Evolutionary conservation across 1,140 invertebrate genomes (phyloP), one percentile per base, ranked within the genome.

Genomic region (Propsilocerus akamusi): DNA sequence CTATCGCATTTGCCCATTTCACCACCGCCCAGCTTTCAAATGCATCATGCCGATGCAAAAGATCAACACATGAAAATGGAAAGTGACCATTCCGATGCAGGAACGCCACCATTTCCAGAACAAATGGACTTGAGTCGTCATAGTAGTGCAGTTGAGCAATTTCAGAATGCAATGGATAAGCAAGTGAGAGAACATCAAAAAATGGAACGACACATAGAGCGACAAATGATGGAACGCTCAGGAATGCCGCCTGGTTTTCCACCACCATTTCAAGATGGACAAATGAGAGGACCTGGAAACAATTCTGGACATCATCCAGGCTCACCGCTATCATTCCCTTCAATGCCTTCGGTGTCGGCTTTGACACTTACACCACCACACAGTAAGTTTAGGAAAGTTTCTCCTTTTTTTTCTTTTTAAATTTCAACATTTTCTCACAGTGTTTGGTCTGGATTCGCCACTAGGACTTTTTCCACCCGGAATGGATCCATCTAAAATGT

Each of bases 351-450:
- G 5, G 76, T 83, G 50, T 77, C 83, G 26, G 78, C 81, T 5
- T 64, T 87, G 52, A 76, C 82, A 22, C 67, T 86, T 53, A 83
- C 81, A 37, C 81, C 83, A 55, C 82, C 83, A 25, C 70, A 83
- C 64, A 81, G 78, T 78, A 70, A 82, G 77, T 80, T 67, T 63
- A 61, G 62, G 57, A 59, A 26, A 5, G 25, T n/a, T n/a, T n/a
- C n/a, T n/a, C n/a, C 5, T 49, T 52, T 26, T 25, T 52, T 50
- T 46, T 17, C n/a, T 0, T 23, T 17, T 2, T 20, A 1, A 28
- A 23, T 46, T 37, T 32, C 14, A 47, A 52, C 14, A 24, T 49
- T 51, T 53, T 62, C 60, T 75, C 72, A 8, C 69, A 83, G 80
- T 81, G 76, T 83, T 83, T 61, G 78, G 78, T 11, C 65, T 83